Evolutionary conservation across 1,140 invertebrate species (phyloP).

Genomic region (Sarcophaga peregrina): DNA sequence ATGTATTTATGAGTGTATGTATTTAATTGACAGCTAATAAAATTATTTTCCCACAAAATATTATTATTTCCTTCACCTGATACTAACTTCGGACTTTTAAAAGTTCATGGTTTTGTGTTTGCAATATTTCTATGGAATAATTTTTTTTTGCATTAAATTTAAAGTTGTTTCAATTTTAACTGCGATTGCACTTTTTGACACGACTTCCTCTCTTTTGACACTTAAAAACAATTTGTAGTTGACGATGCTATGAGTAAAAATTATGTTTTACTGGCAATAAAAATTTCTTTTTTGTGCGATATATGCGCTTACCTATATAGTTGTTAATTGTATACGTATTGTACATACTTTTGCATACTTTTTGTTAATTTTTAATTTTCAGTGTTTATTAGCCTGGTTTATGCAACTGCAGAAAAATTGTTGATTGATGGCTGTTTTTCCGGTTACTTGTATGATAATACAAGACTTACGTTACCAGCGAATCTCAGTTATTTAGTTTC

Average conservation of each 20-base stretch:
- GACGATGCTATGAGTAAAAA: not conserved
- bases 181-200: conserved; percentile 3
- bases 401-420: no score
- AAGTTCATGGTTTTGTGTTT: no score
- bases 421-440: no score
- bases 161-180: not conserved
- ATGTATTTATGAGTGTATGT: no score
- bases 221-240: conserved; percentile 7
- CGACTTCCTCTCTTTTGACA: not conserved
- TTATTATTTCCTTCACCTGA: no score
- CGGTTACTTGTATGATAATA: not conserved
- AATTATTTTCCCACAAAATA: no score
- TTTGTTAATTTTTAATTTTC: not conserved
- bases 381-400: no score
- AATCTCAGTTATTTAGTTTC: not conserved
- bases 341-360: not conserved
- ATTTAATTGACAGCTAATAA: no score
- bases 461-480: not conserved
- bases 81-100: no score
- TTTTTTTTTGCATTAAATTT: not conserved
- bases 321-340: not conserved
- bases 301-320: no score
- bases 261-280: conserved; percentile 15
- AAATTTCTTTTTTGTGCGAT: not conserved
- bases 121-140: not conserved